Evolutionary conservation across 2,797 vertebrate genomes (phyloP).

Genomic region (Catharus ustulatus): DNA sequence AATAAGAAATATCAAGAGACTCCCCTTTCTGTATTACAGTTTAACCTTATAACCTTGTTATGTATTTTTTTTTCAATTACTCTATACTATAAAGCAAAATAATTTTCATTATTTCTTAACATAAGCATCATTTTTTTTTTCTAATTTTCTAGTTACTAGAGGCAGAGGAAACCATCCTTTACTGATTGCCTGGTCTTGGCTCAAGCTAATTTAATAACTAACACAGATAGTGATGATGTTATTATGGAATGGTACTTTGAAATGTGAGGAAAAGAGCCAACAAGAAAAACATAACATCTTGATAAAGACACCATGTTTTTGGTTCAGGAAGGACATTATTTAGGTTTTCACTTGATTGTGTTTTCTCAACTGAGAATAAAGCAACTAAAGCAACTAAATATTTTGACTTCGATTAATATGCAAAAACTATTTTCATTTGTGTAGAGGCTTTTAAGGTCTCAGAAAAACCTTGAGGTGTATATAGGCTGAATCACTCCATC

Average conservation of each 20-base stretch:
- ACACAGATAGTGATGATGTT: not conserved
- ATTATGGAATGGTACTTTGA: not conserved
- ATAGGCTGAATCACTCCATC: not conserved
- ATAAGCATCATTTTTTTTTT: not conserved
- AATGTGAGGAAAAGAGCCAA: not conserved
- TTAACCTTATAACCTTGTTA: not conserved
- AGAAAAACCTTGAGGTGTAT: not conserved
- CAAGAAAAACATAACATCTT: not conserved
- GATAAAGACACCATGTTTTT: not conserved
- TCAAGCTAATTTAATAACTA: not conserved
- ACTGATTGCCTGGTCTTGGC: not conserved
- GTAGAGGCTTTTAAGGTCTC: not conserved
- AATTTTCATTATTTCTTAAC: not conserved
- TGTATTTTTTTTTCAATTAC: not conserved
- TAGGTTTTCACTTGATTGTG: not conserved
- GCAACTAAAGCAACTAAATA: not conserved
- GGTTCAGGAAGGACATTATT: not conserved
- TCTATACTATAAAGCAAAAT: not conserved
- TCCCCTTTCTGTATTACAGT: not conserved
- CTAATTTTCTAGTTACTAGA: not conserved
- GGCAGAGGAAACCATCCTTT: not conserved
- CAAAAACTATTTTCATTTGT: not conserved
- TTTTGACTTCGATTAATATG: slow-evolving; percentile 15
- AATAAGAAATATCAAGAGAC: not conserved
- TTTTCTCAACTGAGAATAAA: slow-evolving; percentile 5